Evolutionary conservation across 1,140 invertebrate genomes (phyloP).

Genomic region (Aphidius gifuensis): DNA sequence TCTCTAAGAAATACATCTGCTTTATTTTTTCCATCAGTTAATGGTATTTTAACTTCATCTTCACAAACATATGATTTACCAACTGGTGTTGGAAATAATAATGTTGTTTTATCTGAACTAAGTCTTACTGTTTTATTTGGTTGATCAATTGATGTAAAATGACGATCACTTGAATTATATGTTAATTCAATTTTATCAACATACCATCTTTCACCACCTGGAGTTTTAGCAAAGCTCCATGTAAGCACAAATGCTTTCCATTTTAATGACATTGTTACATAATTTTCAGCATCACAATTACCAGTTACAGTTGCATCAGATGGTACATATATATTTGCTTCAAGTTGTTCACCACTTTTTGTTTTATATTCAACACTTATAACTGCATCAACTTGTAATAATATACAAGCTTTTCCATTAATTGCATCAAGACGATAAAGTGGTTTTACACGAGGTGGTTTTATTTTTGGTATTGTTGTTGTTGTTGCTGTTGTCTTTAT

Average conservation of each 20-base stretch:
- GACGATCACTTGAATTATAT: slow-evolving; percentile 57
- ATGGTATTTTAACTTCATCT: slow-evolving; percentile 58
- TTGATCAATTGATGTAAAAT: slow-evolving; percentile 57
- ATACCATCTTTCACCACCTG: slow-evolving; percentile 82
- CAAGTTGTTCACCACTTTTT: slow-evolving; percentile 62
- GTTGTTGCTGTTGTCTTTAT: slow-evolving; percentile 29
- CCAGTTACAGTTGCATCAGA: slow-evolving; percentile 62
- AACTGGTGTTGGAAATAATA: slow-evolving; percentile 79
- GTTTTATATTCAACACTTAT: slow-evolving; percentile 65
- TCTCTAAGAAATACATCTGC: slow-evolving; percentile 49
- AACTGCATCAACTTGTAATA: slow-evolving; percentile 65
- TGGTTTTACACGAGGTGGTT: slow-evolving; percentile 42
- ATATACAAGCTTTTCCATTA: slow-evolving; percentile 65
- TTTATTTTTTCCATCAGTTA: slow-evolving; percentile 45
- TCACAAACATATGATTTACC: slow-evolving; percentile 78
- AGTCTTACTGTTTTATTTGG: slow-evolving; percentile 57
- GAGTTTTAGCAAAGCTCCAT: slow-evolving; percentile 73
- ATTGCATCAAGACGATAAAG: slow-evolving; percentile 63
- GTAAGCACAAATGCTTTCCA: slow-evolving; percentile 69
- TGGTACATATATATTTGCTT: slow-evolving; percentile 65
- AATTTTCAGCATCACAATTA: slow-evolving; percentile 67
- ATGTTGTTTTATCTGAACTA: slow-evolving; percentile 59
- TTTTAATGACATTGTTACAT: slow-evolving; percentile 64
- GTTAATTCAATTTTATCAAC: slow-evolving; percentile 69
- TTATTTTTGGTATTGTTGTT: slow-evolving; percentile 30